Conservation (phyloP, 2,888 invertebrate species). For the Pammene aurita region DNA sequence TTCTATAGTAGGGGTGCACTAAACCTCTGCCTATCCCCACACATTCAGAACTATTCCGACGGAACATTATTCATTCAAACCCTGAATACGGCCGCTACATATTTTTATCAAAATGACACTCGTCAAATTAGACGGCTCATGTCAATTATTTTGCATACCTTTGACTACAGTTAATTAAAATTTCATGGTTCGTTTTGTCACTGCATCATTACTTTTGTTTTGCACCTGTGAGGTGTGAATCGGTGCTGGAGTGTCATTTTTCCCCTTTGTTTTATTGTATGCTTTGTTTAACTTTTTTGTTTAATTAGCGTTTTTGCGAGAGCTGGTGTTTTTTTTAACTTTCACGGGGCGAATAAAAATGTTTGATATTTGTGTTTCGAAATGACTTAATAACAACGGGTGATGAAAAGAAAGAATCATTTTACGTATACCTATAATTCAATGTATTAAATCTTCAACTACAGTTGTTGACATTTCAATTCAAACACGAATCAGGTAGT, state of each 20-base stretch:
- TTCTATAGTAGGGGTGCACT: conserved; percentile 40
- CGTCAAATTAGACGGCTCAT: conserved; percentile 74
- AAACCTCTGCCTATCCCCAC: conserved; percentile 48
- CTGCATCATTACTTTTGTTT: conserved; percentile 70
- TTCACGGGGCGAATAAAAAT: not conserved
- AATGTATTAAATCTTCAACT: no score
- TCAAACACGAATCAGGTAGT: no score
- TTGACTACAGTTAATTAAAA: conserved; percentile 79
- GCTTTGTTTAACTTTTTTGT: conserved; percentile 61
- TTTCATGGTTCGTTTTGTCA: conserved; percentile 66
- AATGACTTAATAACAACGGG: not conserved
- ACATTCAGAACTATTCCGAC: conserved; percentile 63
- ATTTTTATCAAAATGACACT: conserved; percentile 69
- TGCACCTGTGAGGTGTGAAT: conserved; percentile 80
- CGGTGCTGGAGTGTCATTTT: conserved; percentile 62
- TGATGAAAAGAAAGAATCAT: not conserved
- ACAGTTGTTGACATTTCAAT: no score
- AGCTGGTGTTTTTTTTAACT: conserved; percentile 14
- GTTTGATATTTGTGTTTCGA: not conserved
- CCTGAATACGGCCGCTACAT: conserved; percentile 57
- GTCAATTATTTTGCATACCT: conserved; percentile 66
- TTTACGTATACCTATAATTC: not conserved
- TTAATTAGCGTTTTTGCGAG: conserved; percentile 61
- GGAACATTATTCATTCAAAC: conserved; percentile 68
- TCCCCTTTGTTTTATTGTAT: conserved; percentile 55